Evolutionary conservation across 2,113 vertebrate species (phyloP).

Genomic region (Protobothrops flavoviridis): DNA sequence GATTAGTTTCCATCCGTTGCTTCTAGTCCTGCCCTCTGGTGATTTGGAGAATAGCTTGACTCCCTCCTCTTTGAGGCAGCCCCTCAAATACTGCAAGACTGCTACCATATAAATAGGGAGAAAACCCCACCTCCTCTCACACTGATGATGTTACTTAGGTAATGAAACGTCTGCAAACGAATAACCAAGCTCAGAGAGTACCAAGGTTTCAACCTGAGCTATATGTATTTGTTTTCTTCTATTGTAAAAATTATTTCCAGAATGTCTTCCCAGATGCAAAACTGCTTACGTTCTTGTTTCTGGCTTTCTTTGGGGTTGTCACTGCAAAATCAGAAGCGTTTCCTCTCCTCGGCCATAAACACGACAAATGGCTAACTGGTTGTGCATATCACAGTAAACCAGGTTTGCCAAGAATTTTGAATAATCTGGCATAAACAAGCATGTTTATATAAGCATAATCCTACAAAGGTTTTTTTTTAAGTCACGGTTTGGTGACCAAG

Average conservation of each 20-base stretch:
- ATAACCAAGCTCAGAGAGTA: neutral
- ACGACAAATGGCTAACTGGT: neutral
- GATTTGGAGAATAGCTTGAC: no score
- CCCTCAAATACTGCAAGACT: no score
- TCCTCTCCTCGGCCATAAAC: neutral
- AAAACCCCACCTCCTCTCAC: neutral
- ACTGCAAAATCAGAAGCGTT: neutral
- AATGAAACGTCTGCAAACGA: neutral
- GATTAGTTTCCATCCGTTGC: no score
- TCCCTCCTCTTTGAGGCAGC: no score
- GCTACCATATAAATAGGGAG: no score
- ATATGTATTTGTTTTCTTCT: neutral
- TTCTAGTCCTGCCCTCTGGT: no score
- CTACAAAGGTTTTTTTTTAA: neutral
- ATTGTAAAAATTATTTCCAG: neutral
- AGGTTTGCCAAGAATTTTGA: neutral
- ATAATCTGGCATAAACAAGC: neutral
- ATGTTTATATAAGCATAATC: neutral
- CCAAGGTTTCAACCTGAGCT: neutral
- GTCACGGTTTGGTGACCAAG: neutral
- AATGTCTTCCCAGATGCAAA: neutral
- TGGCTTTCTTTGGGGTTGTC: neutral
- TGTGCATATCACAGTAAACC: neutral
- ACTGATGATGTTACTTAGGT: neutral
- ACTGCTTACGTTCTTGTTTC: neutral